These are phyloP conservation scores for Falco berigora DNA, from an alignment of 2,797 vertebrate genomes.

Conservation along the genomic window DNA sequence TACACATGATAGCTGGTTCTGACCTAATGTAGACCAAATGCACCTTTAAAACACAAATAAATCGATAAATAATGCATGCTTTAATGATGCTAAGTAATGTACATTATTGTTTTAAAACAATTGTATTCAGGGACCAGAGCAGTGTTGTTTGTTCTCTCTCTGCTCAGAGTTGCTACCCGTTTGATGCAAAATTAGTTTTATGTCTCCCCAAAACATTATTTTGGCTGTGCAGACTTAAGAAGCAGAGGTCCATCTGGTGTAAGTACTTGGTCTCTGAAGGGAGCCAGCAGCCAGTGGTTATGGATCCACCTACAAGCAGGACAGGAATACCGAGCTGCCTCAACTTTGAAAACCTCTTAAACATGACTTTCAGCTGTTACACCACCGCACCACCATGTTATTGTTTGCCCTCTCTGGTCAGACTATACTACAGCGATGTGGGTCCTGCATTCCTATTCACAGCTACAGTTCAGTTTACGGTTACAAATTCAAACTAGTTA, in stretches of 20 bases:
- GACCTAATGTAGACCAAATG: neutral
- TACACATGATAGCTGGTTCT: neutral
- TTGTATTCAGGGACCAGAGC: neutral
- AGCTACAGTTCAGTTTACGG: neutral
- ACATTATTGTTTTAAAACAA: neutral
- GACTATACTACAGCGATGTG: neutral
- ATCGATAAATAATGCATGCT: neutral
- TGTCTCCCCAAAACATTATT: neutral
- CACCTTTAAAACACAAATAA: neutral
- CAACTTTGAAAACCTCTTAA: neutral
- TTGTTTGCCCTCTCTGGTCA: neutral
- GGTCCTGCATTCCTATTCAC: neutral
- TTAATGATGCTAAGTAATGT: neutral
- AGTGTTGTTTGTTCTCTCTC: neutral
- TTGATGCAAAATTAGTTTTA: neutral
- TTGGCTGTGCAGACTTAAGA: neutral
- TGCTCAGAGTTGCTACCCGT: neutral
- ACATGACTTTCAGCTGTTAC: neutral
- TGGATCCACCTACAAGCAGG: neutral
- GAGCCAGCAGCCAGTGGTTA: neutral
- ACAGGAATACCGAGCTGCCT: neutral
- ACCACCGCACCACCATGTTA: neutral
- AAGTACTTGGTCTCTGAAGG: neutral
- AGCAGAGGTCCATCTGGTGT: neutral
- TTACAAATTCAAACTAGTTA: neutral